Evolutionary conservation across 2,797 vertebrate genomes (phyloP).

Genomic region (Eurystomus glaucurus): DNA sequence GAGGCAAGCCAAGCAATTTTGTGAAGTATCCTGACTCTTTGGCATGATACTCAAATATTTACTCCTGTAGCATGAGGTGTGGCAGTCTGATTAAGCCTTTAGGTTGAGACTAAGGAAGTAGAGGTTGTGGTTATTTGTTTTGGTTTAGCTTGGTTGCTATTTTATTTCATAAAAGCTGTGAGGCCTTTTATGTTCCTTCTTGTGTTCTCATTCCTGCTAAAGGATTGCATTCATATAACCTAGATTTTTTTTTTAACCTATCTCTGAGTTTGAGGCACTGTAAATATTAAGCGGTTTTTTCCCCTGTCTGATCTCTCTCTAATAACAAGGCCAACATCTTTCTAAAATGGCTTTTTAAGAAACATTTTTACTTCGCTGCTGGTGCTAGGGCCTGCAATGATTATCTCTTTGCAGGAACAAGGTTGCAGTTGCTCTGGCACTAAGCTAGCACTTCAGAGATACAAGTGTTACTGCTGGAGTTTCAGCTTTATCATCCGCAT

Average conservation of each 20-base stretch:
- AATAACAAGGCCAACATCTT: not conserved
- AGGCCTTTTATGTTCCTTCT: not conserved
- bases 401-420: not conserved
- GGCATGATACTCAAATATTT: conserved; percentile 41
- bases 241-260: not conserved
- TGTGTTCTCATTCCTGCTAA: not conserved
- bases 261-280: not conserved
- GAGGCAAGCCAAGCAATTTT: not conserved
- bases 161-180: not conserved
- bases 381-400: not conserved
- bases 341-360: not conserved
- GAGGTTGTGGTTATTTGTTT: not conserved
- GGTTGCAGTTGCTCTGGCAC: fast-evolving
- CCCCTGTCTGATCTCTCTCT: not conserved
- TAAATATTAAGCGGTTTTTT: not conserved
- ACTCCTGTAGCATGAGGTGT: not conserved
- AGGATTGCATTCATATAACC: not conserved
- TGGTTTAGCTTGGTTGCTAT: not conserved
- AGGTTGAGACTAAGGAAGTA: not conserved
- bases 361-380: not conserved
- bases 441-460: not conserved
- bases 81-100: conserved; percentile 19
- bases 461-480: fast-evolving
- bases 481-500: not conserved
- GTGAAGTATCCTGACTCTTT: not conserved